Evolutionary conservation across 2,888 invertebrate genomes (phyloP).

Genomic region (Dryobota labecula): DNA sequence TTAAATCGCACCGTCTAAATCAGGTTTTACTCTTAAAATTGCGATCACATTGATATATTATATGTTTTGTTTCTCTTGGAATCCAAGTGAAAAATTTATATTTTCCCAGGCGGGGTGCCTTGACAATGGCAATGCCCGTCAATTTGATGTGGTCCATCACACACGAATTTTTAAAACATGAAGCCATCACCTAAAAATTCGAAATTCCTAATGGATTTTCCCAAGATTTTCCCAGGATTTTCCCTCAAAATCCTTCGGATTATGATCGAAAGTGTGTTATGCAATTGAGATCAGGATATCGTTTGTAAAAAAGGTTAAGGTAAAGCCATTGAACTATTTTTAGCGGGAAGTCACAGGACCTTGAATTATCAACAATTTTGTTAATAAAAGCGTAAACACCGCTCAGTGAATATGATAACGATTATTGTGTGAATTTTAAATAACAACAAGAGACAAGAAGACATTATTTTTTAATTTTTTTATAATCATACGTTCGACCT

Average conservation of each 20-base stretch:
- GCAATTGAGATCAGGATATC: neutral
- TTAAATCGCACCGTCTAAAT: neutral
- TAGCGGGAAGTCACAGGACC: conserved; percentile 36
- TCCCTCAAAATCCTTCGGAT: neutral
- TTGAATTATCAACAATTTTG: conserved; percentile 49
- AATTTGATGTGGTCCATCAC: neutral
- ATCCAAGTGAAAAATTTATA: neutral
- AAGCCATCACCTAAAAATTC: neutral
- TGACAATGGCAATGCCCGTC: no score
- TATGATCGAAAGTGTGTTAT: neutral
- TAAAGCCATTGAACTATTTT: conserved; percentile 22
- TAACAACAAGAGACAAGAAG: conserved; percentile 33
- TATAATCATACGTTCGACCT: conserved; percentile 57
- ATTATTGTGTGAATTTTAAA: conserved; percentile 61
- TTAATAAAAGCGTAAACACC: conserved; percentile 58
- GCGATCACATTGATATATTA: neutral
- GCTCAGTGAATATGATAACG: conserved; percentile 47
- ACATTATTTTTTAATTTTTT: conserved; percentile 44
- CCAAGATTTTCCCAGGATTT: no score
- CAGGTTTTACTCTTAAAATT: neutral
- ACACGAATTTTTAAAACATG: neutral
- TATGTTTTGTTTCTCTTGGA: neutral
- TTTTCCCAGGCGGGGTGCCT: no score
- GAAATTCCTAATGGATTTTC: neutral
- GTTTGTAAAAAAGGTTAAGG: conserved; percentile 33